Conservation (phyloP, 2,113 vertebrate species). For the Caloenas nicobarica region DNA sequence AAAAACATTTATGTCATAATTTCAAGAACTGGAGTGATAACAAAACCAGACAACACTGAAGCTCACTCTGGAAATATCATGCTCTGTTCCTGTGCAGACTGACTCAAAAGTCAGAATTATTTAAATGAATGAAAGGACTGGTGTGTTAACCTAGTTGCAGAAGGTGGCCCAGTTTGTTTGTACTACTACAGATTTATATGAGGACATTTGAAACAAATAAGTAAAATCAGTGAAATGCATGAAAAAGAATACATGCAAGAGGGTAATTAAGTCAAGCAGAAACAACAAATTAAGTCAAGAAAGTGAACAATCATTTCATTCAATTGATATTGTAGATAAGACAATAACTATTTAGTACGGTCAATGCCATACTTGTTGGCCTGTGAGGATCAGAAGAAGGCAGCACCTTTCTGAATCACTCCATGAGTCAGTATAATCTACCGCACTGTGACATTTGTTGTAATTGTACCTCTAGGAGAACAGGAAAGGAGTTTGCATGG, state of each 20-base stretch:
- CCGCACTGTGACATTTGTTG: background rate
- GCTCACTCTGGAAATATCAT: background rate
- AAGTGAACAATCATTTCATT: background rate
- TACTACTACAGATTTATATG: background rate
- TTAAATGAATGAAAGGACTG: background rate
- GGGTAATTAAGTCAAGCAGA: background rate
- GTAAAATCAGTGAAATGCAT: background rate
- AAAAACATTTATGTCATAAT: background rate
- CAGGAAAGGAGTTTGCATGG: background rate
- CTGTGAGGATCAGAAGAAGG: background rate
- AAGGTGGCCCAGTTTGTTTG: background rate
- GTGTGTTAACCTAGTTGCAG: background rate
- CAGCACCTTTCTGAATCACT: background rate
- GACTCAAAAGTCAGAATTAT: background rate
- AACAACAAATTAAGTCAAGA: background rate
- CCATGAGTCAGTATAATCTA: background rate
- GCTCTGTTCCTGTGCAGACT: background rate
- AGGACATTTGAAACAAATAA: background rate
- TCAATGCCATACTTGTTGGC: background rate
- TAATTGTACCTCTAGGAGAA: background rate
- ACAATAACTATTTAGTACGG: background rate
- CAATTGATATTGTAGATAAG: background rate
- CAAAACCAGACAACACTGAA: background rate
- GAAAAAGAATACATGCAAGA: background rate
- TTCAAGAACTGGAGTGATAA: background rate